These are phyloP conservation scores for Lutjanus argentimaculatus DNA, from an alignment of 2,797 vertebrate species.

Conservation along the genomic window DNA sequence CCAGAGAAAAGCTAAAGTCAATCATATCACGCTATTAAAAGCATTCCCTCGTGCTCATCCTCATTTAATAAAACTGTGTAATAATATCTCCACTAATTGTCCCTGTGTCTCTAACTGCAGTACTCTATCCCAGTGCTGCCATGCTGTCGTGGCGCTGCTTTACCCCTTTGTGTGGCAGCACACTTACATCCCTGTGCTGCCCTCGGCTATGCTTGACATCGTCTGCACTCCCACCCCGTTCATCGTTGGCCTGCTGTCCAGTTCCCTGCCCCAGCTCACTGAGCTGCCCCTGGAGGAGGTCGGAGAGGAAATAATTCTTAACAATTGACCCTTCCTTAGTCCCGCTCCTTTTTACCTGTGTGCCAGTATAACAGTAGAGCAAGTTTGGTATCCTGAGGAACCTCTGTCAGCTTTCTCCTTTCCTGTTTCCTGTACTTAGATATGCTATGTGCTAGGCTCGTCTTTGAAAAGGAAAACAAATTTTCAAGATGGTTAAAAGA, in stretches of 20 bases:
- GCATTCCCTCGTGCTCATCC: neutral
- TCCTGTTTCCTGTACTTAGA: too few species aligned
- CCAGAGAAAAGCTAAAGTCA: neutral
- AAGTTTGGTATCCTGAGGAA: too few species aligned
- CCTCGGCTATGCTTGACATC: conserved; percentile 95
- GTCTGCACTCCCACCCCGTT: conserved; percentile 97
- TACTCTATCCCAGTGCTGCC: conserved; percentile 96
- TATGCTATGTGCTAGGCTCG: too few species aligned
- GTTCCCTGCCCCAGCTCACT: conserved; percentile 91
- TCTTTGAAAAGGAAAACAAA: too few species aligned
- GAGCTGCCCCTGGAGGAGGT: conserved; percentile 97
- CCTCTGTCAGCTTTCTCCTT: too few species aligned
- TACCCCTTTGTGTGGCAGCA: conserved; percentile 99
- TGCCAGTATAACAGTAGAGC: too few species aligned
- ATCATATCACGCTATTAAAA: neutral
- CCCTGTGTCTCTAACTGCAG: conserved; percentile 76
- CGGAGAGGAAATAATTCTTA: conserved; percentile 37
- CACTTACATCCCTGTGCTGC: conserved; percentile 97
- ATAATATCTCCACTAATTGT: neutral
- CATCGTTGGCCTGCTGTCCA: conserved; percentile 94
- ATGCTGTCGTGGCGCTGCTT: conserved; percentile 92
- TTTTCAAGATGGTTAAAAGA: too few species aligned
- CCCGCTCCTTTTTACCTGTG: too few species aligned
- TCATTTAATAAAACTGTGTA: too few species aligned
- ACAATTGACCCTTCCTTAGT: too few species aligned